Conservation (phyloP, 2,888 invertebrate genomes). For the Acrocyrtus sp. region DNA sequence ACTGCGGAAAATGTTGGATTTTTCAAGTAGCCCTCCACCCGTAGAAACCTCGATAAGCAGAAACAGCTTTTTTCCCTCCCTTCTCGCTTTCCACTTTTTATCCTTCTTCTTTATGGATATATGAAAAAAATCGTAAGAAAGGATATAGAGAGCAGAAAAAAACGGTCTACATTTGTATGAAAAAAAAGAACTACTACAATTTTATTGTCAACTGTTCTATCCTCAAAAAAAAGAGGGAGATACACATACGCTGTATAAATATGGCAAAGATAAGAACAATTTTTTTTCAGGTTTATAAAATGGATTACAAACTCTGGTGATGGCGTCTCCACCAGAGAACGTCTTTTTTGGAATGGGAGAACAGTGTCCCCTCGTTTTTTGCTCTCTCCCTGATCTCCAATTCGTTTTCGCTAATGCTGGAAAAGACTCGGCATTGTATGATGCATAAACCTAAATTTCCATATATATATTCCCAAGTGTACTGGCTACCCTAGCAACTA, state of each 20-base stretch:
- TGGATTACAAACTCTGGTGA: neutral
- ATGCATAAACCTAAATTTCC: neutral
- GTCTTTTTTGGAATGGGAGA: neutral
- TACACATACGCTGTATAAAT: neutral
- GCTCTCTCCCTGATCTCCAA: neutral
- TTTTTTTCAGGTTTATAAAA: neutral
- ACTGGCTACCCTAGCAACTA: neutral
- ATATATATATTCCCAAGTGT: neutral
- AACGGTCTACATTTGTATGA: too few relatives aligned
- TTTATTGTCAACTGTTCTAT: neutral
- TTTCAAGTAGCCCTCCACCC: neutral
- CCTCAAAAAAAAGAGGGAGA: too few relatives aligned
- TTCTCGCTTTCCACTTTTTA: neutral
- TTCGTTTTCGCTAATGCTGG: neutral
- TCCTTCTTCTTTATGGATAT: neutral
- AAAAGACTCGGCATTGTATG: neutral
- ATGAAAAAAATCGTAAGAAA: neutral
- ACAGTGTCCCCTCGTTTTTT: neutral
- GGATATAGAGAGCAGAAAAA: too few relatives aligned
- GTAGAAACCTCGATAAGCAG: neutral
- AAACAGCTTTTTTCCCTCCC: neutral
- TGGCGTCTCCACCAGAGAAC: neutral
- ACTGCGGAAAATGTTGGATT: too few relatives aligned
- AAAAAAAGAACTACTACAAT: neutral
- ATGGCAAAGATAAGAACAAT: neutral